Conservation (phyloP, 2,888 invertebrate genomes). For the Shargacucullia verbasci region DNA sequence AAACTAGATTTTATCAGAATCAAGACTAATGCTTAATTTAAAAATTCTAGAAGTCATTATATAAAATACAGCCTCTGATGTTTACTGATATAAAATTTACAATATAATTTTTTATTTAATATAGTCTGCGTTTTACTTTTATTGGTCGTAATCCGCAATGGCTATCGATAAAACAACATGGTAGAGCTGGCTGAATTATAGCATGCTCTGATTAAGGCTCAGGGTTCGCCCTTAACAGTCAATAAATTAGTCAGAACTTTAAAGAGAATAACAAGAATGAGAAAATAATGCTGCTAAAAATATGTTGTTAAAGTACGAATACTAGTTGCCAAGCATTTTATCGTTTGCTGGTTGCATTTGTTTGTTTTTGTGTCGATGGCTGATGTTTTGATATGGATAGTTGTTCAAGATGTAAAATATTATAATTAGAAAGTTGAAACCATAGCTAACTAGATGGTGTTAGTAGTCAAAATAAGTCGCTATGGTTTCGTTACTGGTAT, state of each 20-base stretch:
- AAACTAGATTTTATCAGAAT: not conserved
- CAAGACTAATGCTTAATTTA: not conserved
- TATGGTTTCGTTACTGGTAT: too few relatives aligned
- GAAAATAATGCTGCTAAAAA: too few relatives aligned
- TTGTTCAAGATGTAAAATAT: too few relatives aligned
- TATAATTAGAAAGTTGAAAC: too few relatives aligned
- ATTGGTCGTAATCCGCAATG: constrained; percentile 66
- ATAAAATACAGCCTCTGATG: not conserved
- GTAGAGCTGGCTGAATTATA: constrained; percentile 10
- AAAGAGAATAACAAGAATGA: too few relatives aligned
- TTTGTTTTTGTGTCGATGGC: too few relatives aligned
- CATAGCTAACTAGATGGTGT: too few relatives aligned
- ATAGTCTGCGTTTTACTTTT: constrained; percentile 64
- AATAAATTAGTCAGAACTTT: not conserved
- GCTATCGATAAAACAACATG: constrained; percentile 45
- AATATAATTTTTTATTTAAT: constrained; percentile 8
- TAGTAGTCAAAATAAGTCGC: too few relatives aligned
- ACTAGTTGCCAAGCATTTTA: too few relatives aligned
- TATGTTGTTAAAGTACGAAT: too few relatives aligned
- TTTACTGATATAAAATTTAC: not conserved
- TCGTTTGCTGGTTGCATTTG: too few relatives aligned
- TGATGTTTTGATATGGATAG: too few relatives aligned
- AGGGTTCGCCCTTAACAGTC: not conserved
- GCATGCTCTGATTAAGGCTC: constrained; percentile 14
- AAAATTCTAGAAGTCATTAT: constrained; percentile 6